Conservation (phyloP, 2,113 vertebrate genomes). For the Dicrurus megarhynchus region DNA sequence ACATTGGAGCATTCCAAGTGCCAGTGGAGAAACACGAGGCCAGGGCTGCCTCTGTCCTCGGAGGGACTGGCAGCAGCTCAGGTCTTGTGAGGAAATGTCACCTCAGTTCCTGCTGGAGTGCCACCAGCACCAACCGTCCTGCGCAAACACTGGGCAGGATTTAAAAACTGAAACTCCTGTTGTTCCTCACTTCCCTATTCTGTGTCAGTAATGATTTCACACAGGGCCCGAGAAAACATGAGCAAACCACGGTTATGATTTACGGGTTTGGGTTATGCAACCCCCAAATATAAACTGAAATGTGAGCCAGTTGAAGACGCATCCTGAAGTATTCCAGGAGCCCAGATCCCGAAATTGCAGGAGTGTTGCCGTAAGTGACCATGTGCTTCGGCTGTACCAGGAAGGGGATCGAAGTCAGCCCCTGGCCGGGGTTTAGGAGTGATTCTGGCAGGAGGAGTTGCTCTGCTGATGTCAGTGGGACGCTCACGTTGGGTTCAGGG, state of each 20-base stretch:
- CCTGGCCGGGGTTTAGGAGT: not conserved
- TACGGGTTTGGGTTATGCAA: constrained; percentile 16
- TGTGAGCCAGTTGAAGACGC: not conserved
- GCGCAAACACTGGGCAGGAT: accelerated
- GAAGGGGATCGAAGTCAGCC: not conserved
- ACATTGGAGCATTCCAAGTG: accelerated
- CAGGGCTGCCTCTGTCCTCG: not conserved
- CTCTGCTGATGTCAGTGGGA: not conserved
- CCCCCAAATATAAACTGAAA: constrained; percentile 55
- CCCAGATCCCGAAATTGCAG: not conserved
- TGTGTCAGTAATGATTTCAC: not conserved
- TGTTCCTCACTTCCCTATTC: not conserved
- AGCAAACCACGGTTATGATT: not conserved
- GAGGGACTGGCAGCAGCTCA: not conserved
- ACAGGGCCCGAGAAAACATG: not conserved
- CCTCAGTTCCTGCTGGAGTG: not conserved
- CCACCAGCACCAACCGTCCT: not conserved
- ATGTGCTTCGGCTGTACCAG: not conserved
- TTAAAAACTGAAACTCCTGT: not conserved
- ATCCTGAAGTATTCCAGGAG: constrained; percentile 14
- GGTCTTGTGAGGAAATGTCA: not conserved
- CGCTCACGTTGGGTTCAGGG: not conserved
- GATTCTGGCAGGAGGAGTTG: not conserved
- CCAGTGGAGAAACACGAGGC: accelerated
- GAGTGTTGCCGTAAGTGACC: not conserved